These are phyloP conservation scores for Coregonus clupeaformis DNA, from an alignment of 2,113 vertebrate species.

Conservation along the genomic window DNA sequence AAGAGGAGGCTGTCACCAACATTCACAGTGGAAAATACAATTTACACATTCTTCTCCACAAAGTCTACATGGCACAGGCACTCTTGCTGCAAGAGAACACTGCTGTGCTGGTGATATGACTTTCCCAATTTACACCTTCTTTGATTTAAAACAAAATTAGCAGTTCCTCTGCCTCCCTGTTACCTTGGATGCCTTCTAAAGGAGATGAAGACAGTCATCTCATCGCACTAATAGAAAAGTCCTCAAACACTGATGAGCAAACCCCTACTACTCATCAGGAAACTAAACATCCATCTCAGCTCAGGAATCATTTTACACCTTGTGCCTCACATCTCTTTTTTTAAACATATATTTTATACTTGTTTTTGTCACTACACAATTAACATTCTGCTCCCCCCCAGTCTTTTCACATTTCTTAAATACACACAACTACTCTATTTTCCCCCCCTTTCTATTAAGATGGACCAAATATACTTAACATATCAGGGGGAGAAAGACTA, in stretches of 20 bases:
- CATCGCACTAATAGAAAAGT: not conserved
- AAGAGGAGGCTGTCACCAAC: not conserved
- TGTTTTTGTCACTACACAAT: slow-evolving; percentile 12
- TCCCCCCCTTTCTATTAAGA: not conserved
- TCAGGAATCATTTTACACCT: slow-evolving; percentile 32
- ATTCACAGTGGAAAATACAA: slow-evolving; percentile 46
- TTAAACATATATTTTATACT: slow-evolving; percentile 16
- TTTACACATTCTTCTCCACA: slow-evolving; percentile 16
- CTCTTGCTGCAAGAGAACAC: slow-evolving; percentile 11
- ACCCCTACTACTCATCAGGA: slow-evolving; percentile 10
- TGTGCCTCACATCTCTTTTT: slow-evolving; percentile 45
- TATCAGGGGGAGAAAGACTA: slow-evolving; percentile 10
- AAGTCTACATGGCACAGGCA: slow-evolving; percentile 46
- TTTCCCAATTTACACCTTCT: slow-evolving; percentile 23
- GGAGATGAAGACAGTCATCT: not conserved
- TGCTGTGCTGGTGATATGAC: not conserved
- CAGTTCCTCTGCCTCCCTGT: not conserved
- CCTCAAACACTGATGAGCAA: not conserved
- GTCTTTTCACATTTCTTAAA: slow-evolving; percentile 17
- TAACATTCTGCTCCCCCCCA: slow-evolving; percentile 19
- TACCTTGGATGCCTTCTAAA: slow-evolving; percentile 7
- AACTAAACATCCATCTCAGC: slow-evolving; percentile 25
- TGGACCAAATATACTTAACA: slow-evolving; percentile 12
- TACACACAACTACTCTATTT: slow-evolving; percentile 2
- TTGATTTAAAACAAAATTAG: slow-evolving; percentile 29